phyloP scores from a whole-genome alignment of 2,113 vertebrate genomes.

The Coreoperca whiteheadi region DNA sequence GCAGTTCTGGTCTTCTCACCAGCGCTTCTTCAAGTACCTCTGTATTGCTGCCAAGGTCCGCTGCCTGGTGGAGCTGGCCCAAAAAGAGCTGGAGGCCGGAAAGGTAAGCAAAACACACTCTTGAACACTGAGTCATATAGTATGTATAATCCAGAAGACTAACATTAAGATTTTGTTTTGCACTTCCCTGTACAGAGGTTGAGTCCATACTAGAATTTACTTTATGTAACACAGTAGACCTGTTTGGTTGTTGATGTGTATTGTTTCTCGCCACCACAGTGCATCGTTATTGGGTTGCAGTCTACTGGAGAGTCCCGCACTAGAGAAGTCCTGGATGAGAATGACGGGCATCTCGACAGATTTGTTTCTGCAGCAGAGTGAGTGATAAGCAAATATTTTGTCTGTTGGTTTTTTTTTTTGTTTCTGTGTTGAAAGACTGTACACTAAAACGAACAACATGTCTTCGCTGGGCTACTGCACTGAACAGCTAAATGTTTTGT shows the following conservation, averaged over 20 bases:
- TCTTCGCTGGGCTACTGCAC: not conserved
- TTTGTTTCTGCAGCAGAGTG: conserved; percentile 97
- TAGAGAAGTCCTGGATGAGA: conserved; percentile 95
- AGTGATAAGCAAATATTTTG: conserved; percentile 70
- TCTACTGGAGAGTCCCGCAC: conserved; percentile 97
- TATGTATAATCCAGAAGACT: conserved; percentile 1
- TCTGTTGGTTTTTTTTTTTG: not conserved
- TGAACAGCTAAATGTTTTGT: not conserved
- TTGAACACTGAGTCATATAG: conserved; percentile 7
- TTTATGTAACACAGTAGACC: not conserved
- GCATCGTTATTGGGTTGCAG: conserved; percentile 96
- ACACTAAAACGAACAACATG: not conserved
- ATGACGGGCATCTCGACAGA: conserved; percentile 92
- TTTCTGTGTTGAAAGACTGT: not conserved
- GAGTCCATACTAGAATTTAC: not conserved
- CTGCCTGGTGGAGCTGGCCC: conserved; percentile 92
- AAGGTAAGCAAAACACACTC: conserved; percentile 85
- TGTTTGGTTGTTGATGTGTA: not conserved
- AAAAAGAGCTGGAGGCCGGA: conserved; percentile 89
- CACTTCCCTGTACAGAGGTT: not conserved
- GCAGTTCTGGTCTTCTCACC: conserved; percentile 98
- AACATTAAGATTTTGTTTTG: not conserved
- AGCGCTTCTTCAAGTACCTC: conserved; percentile 99
- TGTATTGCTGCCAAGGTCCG: conserved; percentile 97
- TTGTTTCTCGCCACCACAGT: conserved; percentile 79